A percentile compares a stretch with the other conserved stretches of the same genome.
These are phyloP conservation scores for Tenthredo livida DNA, from an alignment of 2,888 invertebrate genomes.

Conservation along the genomic window DNA sequence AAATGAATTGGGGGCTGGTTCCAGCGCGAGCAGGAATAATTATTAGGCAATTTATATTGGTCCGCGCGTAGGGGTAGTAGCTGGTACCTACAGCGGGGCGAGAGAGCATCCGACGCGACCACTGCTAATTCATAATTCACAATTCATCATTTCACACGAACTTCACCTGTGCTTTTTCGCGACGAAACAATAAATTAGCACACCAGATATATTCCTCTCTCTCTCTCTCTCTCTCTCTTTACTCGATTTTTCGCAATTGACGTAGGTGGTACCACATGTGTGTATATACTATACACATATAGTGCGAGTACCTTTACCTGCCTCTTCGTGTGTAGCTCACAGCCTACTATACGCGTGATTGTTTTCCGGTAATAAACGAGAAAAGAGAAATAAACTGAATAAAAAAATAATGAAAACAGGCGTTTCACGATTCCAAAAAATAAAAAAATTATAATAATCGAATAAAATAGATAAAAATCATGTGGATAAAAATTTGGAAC, in stretches of 20 bases:
- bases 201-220: background rate
- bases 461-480: background rate
- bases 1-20: slow-evolving; percentile 47
- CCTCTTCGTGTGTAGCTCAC: too few relatives aligned
- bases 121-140: slow-evolving; percentile 46
- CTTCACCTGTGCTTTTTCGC: slow-evolving; percentile 20
- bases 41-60: slow-evolving; percentile 47
- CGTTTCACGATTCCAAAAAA: background rate
- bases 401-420: background rate
- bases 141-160: slow-evolving; percentile 40
- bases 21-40: slow-evolving; percentile 33
- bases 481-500: background rate
- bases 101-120: background rate
- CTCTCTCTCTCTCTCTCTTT: background rate
- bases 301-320: too few relatives aligned
- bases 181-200: slow-evolving; percentile 41
- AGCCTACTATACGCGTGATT: background rate
- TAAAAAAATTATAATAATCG: background rate
- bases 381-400: background rate
- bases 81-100: background rate
- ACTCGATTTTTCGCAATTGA: background rate
- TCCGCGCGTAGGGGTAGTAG: background rate
- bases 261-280: background rate
- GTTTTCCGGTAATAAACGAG: slow-evolving; percentile 10
- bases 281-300: too few relatives aligned